phyloP scores from a whole-genome alignment of 1,140 invertebrate genomes.

The Temnothorax curvispinosus region DNA sequence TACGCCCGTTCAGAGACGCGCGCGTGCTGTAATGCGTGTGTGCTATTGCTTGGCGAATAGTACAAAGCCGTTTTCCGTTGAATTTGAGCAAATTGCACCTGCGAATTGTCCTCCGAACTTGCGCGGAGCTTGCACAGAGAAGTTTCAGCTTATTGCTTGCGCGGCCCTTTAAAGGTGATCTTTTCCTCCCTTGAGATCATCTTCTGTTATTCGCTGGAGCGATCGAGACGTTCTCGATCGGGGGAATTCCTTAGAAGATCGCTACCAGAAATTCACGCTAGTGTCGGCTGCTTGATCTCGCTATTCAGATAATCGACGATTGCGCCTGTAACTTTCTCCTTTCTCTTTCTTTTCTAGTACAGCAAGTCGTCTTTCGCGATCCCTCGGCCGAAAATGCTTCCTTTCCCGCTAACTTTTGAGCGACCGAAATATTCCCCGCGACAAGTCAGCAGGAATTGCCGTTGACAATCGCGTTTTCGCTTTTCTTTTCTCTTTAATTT shows the following conservation, averaged over 20 bases:
- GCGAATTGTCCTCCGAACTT: constrained; percentile 19
- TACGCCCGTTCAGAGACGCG: constrained; percentile 34
- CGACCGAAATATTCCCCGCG: background rate
- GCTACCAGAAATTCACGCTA: background rate
- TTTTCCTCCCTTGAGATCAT: constrained; percentile 3
- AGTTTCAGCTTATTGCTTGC: constrained; percentile 38
- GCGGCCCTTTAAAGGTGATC: constrained; percentile 13
- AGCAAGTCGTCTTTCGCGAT: background rate
- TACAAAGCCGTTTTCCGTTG: constrained; percentile 55
- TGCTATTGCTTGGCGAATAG: constrained; percentile 49
- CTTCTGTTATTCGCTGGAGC: background rate
- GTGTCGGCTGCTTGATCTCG: background rate
- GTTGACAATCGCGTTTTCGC: background rate
- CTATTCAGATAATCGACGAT: background rate
- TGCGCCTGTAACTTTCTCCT: background rate
- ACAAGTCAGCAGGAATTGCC: background rate
- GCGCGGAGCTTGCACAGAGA: background rate
- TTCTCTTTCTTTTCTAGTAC: constrained; percentile 13
- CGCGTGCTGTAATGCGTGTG: constrained; percentile 10
- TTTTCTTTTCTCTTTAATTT: background rate
- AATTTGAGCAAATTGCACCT: constrained; percentile 55
- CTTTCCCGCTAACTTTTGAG: background rate
- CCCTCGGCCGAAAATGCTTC: background rate
- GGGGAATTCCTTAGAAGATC: background rate
- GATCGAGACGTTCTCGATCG: background rate